phyloP scores from a whole-genome alignment of 2,797 vertebrate species.

The Peromyscus attwateri region DNA sequence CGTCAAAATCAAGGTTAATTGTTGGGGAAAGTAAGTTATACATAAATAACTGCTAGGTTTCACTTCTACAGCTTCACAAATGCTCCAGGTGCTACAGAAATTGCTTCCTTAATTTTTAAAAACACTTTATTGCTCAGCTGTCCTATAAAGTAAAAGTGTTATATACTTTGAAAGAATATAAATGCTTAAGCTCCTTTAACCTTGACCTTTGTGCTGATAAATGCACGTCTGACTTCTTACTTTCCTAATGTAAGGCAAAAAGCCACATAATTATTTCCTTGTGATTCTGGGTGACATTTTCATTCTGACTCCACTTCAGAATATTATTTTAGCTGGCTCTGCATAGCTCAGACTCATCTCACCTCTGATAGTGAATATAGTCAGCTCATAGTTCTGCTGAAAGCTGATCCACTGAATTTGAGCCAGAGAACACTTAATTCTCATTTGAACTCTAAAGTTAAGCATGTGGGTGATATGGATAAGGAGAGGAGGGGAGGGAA shows the following conservation, averaged over 20 bases:
- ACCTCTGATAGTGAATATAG: neutral
- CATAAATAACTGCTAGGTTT: neutral
- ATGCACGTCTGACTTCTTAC: neutral
- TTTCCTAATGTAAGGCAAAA: neutral
- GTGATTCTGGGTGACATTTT: slow-evolving; percentile 25
- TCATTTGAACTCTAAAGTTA: neutral
- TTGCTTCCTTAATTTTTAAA: slow-evolving; percentile 23
- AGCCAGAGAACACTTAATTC: neutral
- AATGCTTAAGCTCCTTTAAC: slow-evolving; percentile 18
- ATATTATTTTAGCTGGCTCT: neutral
- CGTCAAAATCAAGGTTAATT: slow-evolving; percentile 43
- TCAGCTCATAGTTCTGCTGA: neutral
- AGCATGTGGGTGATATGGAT: neutral
- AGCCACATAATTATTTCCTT: neutral
- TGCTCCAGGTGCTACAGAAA: neutral
- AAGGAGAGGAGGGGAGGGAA: no score
- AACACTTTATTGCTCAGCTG: slow-evolving; percentile 7
- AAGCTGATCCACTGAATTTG: neutral
- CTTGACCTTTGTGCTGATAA: slow-evolving; percentile 23
- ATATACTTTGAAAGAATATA: slow-evolving; percentile 49
- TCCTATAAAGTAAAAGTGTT: slow-evolving; percentile 39
- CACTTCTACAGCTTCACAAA: slow-evolving; percentile 45
- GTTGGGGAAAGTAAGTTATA: neutral
- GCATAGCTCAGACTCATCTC: neutral
- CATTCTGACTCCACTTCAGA: neutral